Percentiles rank a stretch among this genome's conserved stretches.
phyloP scores from a whole-genome alignment of 2,113 vertebrate genomes.

The Nanorana parkeri region DNA sequence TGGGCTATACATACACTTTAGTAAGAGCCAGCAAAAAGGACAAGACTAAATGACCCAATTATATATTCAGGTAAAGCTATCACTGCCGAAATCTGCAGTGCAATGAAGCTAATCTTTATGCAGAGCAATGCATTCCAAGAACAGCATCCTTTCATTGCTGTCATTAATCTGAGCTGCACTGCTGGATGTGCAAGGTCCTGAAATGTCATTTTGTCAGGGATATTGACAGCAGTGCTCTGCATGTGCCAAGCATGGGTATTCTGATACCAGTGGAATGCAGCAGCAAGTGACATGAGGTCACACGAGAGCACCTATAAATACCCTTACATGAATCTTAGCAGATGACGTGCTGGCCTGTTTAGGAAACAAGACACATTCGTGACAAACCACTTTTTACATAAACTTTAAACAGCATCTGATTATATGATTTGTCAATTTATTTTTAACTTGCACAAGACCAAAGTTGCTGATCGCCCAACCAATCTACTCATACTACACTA shows the following conservation, averaged over 20 bases:
- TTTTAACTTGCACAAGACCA: too few relatives aligned
- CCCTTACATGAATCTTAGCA: constrained; percentile 31
- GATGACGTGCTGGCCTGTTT: constrained; percentile 11
- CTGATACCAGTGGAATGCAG: constrained; percentile 49
- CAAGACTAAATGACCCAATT: background rate
- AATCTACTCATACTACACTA: too few relatives aligned
- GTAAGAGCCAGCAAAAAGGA: background rate
- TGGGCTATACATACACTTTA: too few relatives aligned
- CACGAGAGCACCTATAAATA: constrained; percentile 52
- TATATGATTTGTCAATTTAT: too few relatives aligned
- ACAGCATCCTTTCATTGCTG: background rate
- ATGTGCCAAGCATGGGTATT: constrained; percentile 52
- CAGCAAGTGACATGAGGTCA: constrained; percentile 51
- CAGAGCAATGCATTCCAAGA: constrained; percentile 3
- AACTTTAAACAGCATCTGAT: background rate
- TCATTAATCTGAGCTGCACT: constrained; percentile 24
- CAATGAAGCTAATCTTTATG: constrained; percentile 23
- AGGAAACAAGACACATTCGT: background rate
- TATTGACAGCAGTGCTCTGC: constrained; percentile 36
- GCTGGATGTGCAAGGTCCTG: background rate
- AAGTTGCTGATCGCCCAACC: too few relatives aligned
- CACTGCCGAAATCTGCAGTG: background rate
- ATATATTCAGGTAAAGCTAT: background rate
- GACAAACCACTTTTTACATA: background rate
- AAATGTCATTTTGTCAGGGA: constrained; percentile 35